These are phyloP conservation scores for Camponotus pennsylvanicus DNA, from an alignment of 1,140 invertebrate genomes.

Conservation along the genomic window DNA sequence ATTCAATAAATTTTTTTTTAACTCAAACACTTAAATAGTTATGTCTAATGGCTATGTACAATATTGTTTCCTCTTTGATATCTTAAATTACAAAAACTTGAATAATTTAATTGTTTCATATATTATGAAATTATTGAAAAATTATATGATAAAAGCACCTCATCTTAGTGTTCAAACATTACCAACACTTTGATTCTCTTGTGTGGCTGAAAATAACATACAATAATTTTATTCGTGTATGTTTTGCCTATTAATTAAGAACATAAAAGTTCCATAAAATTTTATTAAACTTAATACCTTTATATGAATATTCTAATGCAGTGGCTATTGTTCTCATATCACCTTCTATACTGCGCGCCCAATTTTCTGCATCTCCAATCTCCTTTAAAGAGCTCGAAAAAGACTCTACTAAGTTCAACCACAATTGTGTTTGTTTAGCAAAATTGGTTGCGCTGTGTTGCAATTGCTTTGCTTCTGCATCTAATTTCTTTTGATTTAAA, in stretches of 20 bases:
- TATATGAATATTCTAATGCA: slow-evolving; percentile 98
- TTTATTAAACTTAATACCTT: slow-evolving; percentile 87
- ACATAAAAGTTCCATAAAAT: not conserved
- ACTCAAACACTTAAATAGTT: not conserved
- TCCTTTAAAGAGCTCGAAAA: slow-evolving; percentile 99
- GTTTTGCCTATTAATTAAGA: not conserved
- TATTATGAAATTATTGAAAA: not conserved
- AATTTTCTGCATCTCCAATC: slow-evolving; percentile 99
- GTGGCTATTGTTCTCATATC: slow-evolving; percentile 98
- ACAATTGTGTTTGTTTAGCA: slow-evolving; percentile 98
- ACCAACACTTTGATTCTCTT: slow-evolving; percentile 63
- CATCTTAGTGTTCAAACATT: slow-evolving; percentile 29
- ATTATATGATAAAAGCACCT: not conserved
- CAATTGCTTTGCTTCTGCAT: slow-evolving; percentile 98
- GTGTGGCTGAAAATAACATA: slow-evolving; percentile 66
- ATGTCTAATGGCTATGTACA: slow-evolving; percentile 3
- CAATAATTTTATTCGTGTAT: not conserved
- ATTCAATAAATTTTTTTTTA: not conserved
- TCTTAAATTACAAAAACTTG: not conserved
- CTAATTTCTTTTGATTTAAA: slow-evolving; percentile 98
- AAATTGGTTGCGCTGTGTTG: slow-evolving; percentile 97
- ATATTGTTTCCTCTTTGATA: not conserved
- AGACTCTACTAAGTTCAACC: slow-evolving; percentile 97
- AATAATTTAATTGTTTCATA: not conserved
- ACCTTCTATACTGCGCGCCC: slow-evolving; percentile 98